phyloP scores from a whole-genome alignment of 1,140 invertebrate species.

The Drosophila dunni region DNA sequence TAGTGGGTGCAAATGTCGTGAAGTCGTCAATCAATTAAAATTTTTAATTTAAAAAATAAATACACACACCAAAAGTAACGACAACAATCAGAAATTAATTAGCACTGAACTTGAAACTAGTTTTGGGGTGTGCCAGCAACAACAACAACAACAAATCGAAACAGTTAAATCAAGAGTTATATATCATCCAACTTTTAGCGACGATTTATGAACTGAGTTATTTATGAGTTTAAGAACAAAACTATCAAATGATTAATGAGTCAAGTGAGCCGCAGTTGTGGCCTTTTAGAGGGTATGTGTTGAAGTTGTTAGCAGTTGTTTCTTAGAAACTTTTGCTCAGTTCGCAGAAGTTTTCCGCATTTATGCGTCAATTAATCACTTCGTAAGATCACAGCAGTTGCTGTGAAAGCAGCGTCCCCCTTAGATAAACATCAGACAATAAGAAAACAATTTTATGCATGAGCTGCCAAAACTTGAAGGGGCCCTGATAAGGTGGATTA shows the following conservation, averaged over 20 bases:
- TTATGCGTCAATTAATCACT: constrained; percentile 19
- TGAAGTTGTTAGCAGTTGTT: background rate
- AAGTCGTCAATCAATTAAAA: constrained; percentile 79
- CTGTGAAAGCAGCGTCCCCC: background rate
- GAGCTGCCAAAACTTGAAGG: constrained; percentile 36
- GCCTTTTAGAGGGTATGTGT: no score
- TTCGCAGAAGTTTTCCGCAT: constrained; percentile 24
- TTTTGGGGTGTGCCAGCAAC: constrained; percentile 24
- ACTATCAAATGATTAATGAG: background rate
- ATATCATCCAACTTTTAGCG: background rate
- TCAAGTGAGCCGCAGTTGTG: background rate
- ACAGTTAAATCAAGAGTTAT: background rate
- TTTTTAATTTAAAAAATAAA: constrained; percentile 37
- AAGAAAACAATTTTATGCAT: constrained; percentile 61
- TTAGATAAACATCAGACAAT: constrained; percentile 29
- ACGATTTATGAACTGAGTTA: constrained; percentile 1
- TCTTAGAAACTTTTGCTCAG: background rate
- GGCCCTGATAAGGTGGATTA: constrained; percentile 8
- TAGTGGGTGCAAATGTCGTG: constrained; percentile 72
- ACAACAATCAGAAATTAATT: constrained; percentile 69
- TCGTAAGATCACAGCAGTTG: no score
- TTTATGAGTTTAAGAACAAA: background rate
- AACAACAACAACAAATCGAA: no score
- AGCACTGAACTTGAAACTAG: constrained; percentile 67
- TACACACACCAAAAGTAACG: constrained; percentile 13